Conservation (phyloP, 2,888 invertebrate genomes). For the Chrysotoxum bicinctum region DNA sequence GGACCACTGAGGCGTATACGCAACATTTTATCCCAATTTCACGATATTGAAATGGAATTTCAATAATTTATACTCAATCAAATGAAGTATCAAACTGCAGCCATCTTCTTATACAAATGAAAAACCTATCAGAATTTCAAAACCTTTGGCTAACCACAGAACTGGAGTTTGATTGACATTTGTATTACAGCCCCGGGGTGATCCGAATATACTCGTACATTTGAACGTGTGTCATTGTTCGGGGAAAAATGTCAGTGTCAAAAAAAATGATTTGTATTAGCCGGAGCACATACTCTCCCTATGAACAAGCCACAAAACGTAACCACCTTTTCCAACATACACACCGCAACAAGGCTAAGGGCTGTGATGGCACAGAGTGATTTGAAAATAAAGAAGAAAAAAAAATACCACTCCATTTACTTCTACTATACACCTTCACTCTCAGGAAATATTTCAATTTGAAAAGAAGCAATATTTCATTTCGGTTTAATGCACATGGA, state of each 20-base stretch:
- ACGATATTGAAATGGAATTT: background rate
- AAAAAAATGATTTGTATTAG: conserved; percentile 46
- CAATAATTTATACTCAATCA: conserved; percentile 10
- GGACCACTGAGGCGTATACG: conserved; percentile 6
- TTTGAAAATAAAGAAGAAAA: conserved; percentile 10
- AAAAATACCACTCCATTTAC: conserved; percentile 5
- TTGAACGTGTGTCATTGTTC: conserved; percentile 19
- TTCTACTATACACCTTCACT: conserved; percentile 1
- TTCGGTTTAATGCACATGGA: conserved; percentile 36
- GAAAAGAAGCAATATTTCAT: conserved; percentile 39
- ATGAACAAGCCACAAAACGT: background rate
- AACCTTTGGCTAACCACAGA: conserved; percentile 3
- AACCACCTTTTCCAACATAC: background rate
- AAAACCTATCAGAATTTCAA: conserved; percentile 5
- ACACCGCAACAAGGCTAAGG: background rate
- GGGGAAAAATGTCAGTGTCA: conserved; percentile 45
- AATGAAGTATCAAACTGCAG: conserved; percentile 1
- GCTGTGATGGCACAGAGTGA: background rate
- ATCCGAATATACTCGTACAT: conserved; percentile 6
- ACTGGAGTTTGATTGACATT: conserved; percentile 21
- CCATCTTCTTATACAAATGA: background rate
- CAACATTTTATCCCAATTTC: background rate
- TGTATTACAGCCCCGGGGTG: background rate
- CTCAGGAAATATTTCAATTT: conserved; percentile 43
- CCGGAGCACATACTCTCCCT: background rate